Evolutionary conservation across 2,888 invertebrate genomes (phyloP), one percentile per base, ranked within the genome.

Genomic region (Monoplex corrugatus): DNA sequence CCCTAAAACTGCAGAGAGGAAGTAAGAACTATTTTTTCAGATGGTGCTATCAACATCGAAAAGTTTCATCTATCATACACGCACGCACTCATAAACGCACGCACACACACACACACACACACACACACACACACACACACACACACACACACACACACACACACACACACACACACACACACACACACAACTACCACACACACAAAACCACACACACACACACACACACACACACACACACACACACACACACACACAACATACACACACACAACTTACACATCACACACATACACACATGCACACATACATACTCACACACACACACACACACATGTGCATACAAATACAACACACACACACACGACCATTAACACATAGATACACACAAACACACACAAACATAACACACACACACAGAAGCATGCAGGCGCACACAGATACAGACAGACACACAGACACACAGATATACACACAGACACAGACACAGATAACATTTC

Each of bases 281-380:
- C n/a, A n/a, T n/a, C n/a, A n/a, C n/a, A n/a, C n/a, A n/a, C n/a
- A n/a, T n/a, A n/a, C n/a, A n/a, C 50, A 8, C 50, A 8, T 50
- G 10, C 50, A 8, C 50, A n/a, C n/a, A 57, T 28, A 57, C 57
- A 2, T 28, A 2, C 57, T 28, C 16, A 57, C 2, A 16, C 57
- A 57, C 16, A 16, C 57, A 2, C 2, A 5, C 57, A 57, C 2
- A 57, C 57, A 78, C 75, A 78, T 40, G 40, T 40, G 40, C 75
- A 78, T 40, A 78, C 75, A 78, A 38, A 78, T 40, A 78, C 78
- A n/a, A 78, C 78, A 78, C 78, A 78, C 78, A 78, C 78, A 78
- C 78, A 78, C 78, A 35, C 35, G 35, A 72, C 72, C 63, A 16
- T 28, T n/a, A n/a, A 6, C 13, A 16, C 5, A 19, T n/a, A 13